Evolutionary conservation across 1,140 invertebrate genomes (phyloP), one percentile per base, ranked within the genome.

Genomic region (Sarcophaga peregrina): DNA sequence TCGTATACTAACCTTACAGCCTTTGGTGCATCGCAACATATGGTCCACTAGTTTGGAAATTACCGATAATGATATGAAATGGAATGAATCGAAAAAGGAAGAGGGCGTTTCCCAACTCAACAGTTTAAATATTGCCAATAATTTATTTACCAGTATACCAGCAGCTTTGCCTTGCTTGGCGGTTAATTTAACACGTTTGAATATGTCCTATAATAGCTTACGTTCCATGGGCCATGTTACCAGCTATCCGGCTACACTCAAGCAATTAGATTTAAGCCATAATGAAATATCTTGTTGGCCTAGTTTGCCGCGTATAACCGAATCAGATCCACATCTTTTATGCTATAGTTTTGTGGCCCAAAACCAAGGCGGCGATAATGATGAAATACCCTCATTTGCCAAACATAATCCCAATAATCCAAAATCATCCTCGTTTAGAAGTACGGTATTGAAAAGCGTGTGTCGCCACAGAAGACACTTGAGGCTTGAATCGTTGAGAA

Each of bases 271-370:
- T 91, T 91, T 99, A 17, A 97, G 96, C 9, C 95, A 98, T 88
- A 99, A 99, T 91, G 94, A 96, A 88, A 97, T 99, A 80, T 93
- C 93, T 0, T 94, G 95, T 83, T 98, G 97, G 96, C 96, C 96
- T 8, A 96, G 95, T 88, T 90, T 96, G 82, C 95, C 95, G 0
- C 95, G 94, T 84, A 92, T 95, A 0, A 93, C 93, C 58, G 92
- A 93, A 9, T 91, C 92, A 0, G 94, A 95, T 89, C 90, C 92
- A 5, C 92, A 93, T 58, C 91, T 94, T 7, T 91, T 93, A 3
- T 95, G 94, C 87, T 95, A 94, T 82, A 89, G 90, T 72, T 89
- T 86, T 74, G 86, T 87, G 0, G 83, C 84, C 5, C 45, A 45
- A 54, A 68, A 58, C 37, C 46, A 58, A 7, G 68, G 72, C 10